phyloP scores from a whole-genome alignment of 2,113 vertebrate species.

The Pseudonaja textilis region DNA sequence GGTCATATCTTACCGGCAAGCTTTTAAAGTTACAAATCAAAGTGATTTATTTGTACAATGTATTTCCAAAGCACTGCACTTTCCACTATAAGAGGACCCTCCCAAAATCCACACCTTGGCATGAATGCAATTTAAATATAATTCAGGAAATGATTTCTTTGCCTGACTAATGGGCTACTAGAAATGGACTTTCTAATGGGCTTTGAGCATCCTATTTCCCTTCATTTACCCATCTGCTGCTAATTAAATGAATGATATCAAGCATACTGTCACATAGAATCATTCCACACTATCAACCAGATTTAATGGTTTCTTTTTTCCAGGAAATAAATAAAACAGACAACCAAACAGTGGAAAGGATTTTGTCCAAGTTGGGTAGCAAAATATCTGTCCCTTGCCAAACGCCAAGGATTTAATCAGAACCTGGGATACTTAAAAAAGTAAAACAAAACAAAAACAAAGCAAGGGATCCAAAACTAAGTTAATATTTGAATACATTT shows the following conservation, averaged over 20 bases:
- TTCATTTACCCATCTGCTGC: not conserved
- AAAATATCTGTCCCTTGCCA: conserved; percentile 58
- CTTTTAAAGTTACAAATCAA: not conserved
- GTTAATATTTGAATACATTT: not conserved
- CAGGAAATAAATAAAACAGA: conserved; percentile 62
- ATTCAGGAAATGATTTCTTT: not conserved
- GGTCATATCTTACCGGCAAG: not conserved
- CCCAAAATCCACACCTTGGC: not conserved
- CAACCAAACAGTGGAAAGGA: conserved; percentile 60
- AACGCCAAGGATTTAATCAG: conserved; percentile 54
- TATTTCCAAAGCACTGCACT: not conserved
- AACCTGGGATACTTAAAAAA: conserved; percentile 46
- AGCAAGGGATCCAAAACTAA: not conserved
- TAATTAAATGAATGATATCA: conserved; percentile 46
- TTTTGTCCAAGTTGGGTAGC: conserved; percentile 65
- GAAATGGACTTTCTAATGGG: not conserved
- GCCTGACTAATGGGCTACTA: not conserved
- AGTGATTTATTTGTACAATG: not conserved
- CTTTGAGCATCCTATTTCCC: conserved; percentile 8
- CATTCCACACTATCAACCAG: conserved; percentile 47
- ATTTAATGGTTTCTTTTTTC: conserved; percentile 41
- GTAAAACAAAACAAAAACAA: conserved; percentile 20
- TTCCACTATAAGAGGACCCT: not conserved
- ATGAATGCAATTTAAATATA: not conserved
- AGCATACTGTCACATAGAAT: conserved; percentile 59